Conservation (phyloP, 2,113 vertebrate species). For the Centrocercus urophasianus region DNA sequence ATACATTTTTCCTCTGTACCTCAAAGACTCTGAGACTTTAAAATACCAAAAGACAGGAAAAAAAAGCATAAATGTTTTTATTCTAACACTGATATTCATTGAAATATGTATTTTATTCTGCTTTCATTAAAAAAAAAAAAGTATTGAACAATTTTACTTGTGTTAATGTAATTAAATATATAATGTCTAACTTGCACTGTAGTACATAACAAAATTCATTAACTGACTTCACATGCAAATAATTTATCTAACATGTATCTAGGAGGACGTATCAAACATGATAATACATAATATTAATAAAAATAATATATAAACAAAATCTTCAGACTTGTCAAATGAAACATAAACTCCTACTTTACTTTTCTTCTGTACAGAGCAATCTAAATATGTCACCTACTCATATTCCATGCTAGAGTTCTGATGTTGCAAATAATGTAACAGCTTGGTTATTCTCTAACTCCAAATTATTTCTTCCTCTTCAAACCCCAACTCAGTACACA, state of each 20-base stretch:
- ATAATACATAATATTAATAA: background rate
- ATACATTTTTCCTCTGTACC: background rate
- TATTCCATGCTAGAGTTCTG: background rate
- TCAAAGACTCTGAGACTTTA: background rate
- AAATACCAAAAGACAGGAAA: background rate
- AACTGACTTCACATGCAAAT: background rate
- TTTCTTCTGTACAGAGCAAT: background rate
- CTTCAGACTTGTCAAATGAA: background rate
- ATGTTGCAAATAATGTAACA: background rate
- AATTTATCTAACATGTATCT: background rate
- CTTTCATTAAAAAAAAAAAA: background rate
- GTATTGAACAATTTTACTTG: background rate
- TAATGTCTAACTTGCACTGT: background rate
- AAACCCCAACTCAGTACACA: fast-evolving
- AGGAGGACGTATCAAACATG: fast-evolving
- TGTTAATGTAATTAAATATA: background rate
- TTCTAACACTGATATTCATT: background rate
- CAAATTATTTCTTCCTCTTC: background rate
- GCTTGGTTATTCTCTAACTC: background rate
- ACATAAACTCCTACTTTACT: background rate
- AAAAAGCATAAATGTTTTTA: background rate
- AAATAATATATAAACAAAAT: background rate
- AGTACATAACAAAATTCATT: background rate
- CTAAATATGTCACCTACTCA: background rate
- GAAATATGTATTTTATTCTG: background rate